phyloP scores from a whole-genome alignment of 2,888 invertebrate genomes.

The Barypeithes pellucidus region DNA sequence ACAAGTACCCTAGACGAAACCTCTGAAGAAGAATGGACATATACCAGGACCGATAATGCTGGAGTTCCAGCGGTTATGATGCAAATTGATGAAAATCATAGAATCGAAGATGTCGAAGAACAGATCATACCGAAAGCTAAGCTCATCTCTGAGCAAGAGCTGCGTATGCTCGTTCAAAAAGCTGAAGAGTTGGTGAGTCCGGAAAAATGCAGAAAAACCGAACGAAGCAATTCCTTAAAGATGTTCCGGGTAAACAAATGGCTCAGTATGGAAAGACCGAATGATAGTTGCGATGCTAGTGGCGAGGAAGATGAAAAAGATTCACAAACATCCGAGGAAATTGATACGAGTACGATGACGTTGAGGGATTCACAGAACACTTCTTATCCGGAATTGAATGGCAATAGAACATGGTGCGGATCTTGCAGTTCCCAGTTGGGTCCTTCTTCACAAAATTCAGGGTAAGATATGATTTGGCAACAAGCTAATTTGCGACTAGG shows the following conservation, averaged over 20 bases:
- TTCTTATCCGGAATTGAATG: conserved; percentile 66
- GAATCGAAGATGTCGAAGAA: conserved; percentile 57
- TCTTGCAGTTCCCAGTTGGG: conserved; percentile 86
- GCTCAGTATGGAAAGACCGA: conserved; percentile 76
- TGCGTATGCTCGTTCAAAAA: conserved; percentile 81
- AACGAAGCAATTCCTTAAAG: conserved; percentile 68
- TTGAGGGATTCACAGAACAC: conserved; percentile 72
- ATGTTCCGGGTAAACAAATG: conserved; percentile 82
- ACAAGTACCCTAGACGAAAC: conserved; percentile 69
- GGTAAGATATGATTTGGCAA: conserved; percentile 45
- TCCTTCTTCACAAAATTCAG: conserved; percentile 64
- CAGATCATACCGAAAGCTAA: conserved; percentile 62
- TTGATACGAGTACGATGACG: conserved; percentile 82
- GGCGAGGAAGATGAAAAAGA: conserved; percentile 89
- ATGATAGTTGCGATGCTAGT: conserved; percentile 90
- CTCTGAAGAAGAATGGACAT: conserved; percentile 83
- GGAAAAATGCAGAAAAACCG: conserved; percentile 64
- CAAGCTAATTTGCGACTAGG: too few species aligned
- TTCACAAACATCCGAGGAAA: conserved; percentile 85
- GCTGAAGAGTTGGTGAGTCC: conserved; percentile 85
- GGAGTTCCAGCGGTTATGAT: conserved; percentile 22
- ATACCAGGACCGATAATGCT: conserved; percentile 69
- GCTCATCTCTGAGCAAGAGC: conserved; percentile 63
- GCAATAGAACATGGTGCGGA: conserved; percentile 80
- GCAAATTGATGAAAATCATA: conserved; percentile 42